Percentiles rank a stretch among this genome's conserved stretches.
Evolutionary conservation across 2,888 invertebrate genomes (phyloP).

Genomic region (Pandemis heparana): DNA sequence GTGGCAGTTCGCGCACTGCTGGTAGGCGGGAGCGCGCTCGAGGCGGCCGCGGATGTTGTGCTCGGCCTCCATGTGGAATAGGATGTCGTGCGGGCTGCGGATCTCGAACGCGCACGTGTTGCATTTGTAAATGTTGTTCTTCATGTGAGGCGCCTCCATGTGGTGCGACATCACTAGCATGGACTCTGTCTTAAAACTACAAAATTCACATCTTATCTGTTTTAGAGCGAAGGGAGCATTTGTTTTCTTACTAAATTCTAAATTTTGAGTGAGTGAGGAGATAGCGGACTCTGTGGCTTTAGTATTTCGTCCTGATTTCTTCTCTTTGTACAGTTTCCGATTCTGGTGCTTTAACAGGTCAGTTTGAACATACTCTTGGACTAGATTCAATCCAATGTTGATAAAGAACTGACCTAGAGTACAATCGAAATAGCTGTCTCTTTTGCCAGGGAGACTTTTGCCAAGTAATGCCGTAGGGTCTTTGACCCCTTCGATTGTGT

Average conservation of each 20-base stretch:
- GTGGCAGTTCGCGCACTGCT: conserved; percentile 97
- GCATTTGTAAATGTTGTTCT: conserved; percentile 94
- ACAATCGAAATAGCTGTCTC: conserved; percentile 93
- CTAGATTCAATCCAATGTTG: conserved; percentile 96
- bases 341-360: conserved; percentile 96
- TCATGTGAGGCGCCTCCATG: conserved; percentile 96
- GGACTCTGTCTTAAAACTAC: conserved; percentile 97
- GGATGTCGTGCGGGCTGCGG: conserved; percentile 94
- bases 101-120: conserved; percentile 95
- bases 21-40: conserved; percentile 95
- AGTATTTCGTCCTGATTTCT: conserved; percentile 86
- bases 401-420: conserved; percentile 96
- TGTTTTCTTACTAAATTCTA: conserved; percentile 94
- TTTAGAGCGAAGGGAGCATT: conserved; percentile 93
- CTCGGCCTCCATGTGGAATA: conserved; percentile 97
- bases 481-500: conserved; percentile 82
- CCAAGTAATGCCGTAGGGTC: conserved; percentile 74
- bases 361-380: conserved; percentile 97
- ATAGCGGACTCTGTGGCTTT: conserved; percentile 93
- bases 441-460: conserved; percentile 80
- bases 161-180: conserved; percentile 94
- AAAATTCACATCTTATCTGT: conserved; percentile 94
- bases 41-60: conserved; percentile 95
- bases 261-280: conserved; percentile 93
- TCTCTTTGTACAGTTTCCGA: conserved; percentile 92